Conservation (phyloP, 2,888 invertebrate genomes). For the Myopa testacea region DNA sequence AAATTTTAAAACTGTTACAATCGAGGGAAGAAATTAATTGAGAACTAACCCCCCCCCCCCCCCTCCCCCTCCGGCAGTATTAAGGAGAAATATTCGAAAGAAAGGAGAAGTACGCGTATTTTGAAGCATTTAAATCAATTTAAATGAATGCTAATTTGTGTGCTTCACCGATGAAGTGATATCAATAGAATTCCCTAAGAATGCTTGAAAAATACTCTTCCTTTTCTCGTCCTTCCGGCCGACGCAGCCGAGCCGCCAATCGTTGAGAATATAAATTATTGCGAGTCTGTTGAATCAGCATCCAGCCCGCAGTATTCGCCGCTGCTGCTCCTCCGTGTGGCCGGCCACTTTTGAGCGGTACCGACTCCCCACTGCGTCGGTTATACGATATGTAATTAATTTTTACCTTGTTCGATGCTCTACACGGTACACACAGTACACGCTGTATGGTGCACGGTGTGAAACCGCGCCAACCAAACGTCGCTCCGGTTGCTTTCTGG, state of each 20-base stretch:
- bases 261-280: conserved; percentile 29
- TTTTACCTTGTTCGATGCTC: conserved; percentile 40
- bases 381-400: conserved; percentile 63
- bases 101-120: no score
- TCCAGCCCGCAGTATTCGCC: neutral
- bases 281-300: conserved; percentile 35
- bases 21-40: no score
- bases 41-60: no score
- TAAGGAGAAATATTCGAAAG: no score
- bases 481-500: neutral
- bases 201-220: neutral
- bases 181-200: neutral
- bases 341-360: conserved; percentile 23
- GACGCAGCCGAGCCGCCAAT: neutral
- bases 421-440: neutral
- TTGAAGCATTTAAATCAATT: no score
- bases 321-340: neutral
- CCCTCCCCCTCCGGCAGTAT: no score
- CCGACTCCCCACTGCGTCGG: conserved; percentile 57
- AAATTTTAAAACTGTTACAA: no score
- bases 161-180: neutral
- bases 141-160: neutral
- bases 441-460: neutral
- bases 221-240: neutral
- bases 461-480: neutral